Conservation (phyloP, 37 sponge, comb jelly and placozoan species). For the Axinella damicornis region DNA sequence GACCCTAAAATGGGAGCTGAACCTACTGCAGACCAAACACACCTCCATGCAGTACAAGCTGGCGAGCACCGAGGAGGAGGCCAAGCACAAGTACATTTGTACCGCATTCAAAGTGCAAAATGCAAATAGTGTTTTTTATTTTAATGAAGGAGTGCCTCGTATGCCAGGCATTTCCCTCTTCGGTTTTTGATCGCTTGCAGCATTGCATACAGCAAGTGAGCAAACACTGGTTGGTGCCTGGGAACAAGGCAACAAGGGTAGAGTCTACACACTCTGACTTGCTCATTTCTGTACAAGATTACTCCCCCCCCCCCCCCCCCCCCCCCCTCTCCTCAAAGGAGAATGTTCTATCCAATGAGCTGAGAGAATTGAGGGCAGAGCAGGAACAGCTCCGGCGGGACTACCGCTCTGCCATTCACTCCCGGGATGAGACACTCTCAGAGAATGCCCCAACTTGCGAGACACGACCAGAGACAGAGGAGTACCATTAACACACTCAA, state of each 20-base stretch:
- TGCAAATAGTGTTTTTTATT: no score
- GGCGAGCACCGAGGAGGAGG: constrained; percentile 12
- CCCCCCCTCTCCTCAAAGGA: neutral
- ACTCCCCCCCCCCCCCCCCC: neutral
- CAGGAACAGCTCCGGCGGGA: constrained; percentile 16
- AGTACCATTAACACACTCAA: constrained; percentile 27
- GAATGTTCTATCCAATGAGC: neutral
- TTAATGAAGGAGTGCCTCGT: no score
- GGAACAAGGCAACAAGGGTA: no score
- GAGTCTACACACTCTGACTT: no score
- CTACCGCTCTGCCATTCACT: neutral
- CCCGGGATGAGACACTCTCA: neutral
- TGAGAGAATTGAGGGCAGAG: constrained; percentile 13
- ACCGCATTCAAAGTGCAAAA: no score
- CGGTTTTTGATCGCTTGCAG: no score
- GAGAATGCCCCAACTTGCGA: neutral
- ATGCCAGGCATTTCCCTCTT: no score
- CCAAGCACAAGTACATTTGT: neutral
- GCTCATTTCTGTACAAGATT: no score
- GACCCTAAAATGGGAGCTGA: constrained; percentile 12
- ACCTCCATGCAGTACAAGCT: constrained; percentile 48
- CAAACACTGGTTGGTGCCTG: no score
- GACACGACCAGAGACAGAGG: neutral
- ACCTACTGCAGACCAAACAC: constrained; percentile 10
- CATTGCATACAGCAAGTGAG: no score